Conservation (phyloP, 2,113 vertebrate genomes). For the Piprites chloris region DNA sequence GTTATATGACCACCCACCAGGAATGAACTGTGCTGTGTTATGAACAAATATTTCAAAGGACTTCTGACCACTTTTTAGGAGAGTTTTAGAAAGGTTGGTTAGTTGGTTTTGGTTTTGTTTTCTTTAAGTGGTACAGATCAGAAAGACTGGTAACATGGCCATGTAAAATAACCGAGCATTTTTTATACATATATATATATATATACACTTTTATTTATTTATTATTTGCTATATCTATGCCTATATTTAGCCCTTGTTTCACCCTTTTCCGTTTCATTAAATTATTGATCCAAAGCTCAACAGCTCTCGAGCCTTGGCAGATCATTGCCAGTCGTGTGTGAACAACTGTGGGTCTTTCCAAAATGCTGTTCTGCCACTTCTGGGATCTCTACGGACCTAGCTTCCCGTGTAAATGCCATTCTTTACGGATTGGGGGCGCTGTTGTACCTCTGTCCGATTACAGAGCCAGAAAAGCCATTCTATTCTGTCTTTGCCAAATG, state of each 20-base stretch:
- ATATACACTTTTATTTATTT: no score
- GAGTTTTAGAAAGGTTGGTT: background rate
- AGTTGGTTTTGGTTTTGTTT: background rate
- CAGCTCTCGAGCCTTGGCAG: background rate
- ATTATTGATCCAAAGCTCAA: background rate
- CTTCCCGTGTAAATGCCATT: background rate
- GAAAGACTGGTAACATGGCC: background rate
- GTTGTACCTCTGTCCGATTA: background rate
- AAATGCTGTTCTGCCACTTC: background rate
- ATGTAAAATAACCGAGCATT: background rate
- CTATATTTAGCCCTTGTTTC: background rate
- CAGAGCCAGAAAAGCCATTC: background rate
- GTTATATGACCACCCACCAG: background rate
- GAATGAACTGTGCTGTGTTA: background rate
- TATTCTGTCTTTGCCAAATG: background rate
- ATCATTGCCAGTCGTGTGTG: background rate
- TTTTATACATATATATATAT: background rate
- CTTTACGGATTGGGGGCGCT: background rate
- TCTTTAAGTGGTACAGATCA: background rate
- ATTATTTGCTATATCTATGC: background rate
- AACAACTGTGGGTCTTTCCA: background rate
- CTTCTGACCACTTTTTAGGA: background rate
- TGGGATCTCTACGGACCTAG: background rate
- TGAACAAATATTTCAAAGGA: background rate
- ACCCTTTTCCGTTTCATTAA: background rate